Conservation (phyloP, 2,113 vertebrate genomes). For the Vanacampus margaritifer region DNA sequence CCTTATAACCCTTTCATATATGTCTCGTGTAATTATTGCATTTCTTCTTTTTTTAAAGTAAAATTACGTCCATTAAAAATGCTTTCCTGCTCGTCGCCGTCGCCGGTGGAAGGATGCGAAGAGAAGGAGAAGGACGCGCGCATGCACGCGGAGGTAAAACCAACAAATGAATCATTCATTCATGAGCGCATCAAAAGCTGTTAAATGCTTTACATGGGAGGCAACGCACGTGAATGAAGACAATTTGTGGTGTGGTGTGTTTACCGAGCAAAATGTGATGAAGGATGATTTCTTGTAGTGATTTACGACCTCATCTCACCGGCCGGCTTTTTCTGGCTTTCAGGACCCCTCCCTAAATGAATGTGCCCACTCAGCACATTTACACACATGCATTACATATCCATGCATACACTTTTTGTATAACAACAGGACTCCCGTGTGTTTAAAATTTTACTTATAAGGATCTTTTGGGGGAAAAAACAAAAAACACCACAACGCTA, state of each 20-base stretch:
- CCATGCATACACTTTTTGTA: neutral
- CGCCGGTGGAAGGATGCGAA: conserved; percentile 68
- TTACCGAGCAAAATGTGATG: neutral
- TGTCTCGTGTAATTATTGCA: neutral
- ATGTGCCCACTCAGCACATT: neutral
- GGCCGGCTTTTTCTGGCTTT: neutral
- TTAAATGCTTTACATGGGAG: neutral
- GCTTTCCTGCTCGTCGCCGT: conserved; percentile 61
- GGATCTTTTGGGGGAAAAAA: too few relatives aligned
- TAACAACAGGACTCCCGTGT: neutral
- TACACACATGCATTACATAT: neutral
- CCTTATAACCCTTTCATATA: conserved; percentile 3
- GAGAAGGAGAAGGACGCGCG: conserved; percentile 47
- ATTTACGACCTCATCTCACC: neutral
- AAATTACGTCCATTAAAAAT: conserved; percentile 15
- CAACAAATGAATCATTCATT: neutral
- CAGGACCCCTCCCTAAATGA: neutral
- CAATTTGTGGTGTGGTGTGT: neutral
- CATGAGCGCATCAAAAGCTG: neutral
- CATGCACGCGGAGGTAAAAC: conserved; percentile 68
- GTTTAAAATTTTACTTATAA: neutral
- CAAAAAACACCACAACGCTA: too few relatives aligned
- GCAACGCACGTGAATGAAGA: neutral
- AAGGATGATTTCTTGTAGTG: neutral
- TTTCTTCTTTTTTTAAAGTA: neutral